Percentiles rank a stretch among this genome's conserved stretches.
Evolutionary conservation across 2,797 vertebrate genomes (phyloP).

Genomic region (Rhabdophis nuchalis): DNA sequence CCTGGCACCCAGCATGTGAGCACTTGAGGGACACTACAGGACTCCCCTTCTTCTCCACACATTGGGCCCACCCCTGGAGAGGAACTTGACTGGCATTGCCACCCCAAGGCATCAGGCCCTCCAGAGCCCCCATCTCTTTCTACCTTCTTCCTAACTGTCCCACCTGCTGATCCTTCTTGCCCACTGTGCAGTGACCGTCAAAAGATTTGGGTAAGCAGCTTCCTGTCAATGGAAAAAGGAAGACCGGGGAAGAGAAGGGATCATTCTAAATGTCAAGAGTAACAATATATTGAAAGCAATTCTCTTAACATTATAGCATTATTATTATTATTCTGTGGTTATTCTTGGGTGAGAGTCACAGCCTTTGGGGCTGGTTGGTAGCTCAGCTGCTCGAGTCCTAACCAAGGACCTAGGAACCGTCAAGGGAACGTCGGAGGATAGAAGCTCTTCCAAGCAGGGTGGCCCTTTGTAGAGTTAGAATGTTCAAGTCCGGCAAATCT

Average conservation of each 20-base stretch:
- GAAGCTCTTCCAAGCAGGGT: too few relatives aligned
- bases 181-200: background rate
- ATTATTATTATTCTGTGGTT: background rate
- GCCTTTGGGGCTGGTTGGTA: too few relatives aligned
- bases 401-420: too few relatives aligned
- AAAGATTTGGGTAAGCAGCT: background rate
- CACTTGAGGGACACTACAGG: background rate
- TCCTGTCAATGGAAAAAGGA: background rate
- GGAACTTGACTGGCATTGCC: background rate
- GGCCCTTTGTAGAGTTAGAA: too few relatives aligned
- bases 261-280: background rate
- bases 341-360: too few relatives aligned
- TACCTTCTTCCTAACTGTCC: background rate
- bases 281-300: background rate
- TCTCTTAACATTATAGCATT: background rate
- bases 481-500: too few relatives aligned
- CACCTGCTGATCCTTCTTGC: background rate
- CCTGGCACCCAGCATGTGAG: background rate
- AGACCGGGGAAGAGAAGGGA: background rate
- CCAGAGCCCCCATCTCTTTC: background rate
- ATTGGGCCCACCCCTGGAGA: background rate
- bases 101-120: background rate
- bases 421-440: too few relatives aligned
- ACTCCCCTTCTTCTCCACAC: background rate
- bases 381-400: too few relatives aligned